Percentiles rank a stretch among this genome's conserved stretches.
phyloP scores from a whole-genome alignment of 2,113 vertebrate species.

The Mobula birostris region DNA sequence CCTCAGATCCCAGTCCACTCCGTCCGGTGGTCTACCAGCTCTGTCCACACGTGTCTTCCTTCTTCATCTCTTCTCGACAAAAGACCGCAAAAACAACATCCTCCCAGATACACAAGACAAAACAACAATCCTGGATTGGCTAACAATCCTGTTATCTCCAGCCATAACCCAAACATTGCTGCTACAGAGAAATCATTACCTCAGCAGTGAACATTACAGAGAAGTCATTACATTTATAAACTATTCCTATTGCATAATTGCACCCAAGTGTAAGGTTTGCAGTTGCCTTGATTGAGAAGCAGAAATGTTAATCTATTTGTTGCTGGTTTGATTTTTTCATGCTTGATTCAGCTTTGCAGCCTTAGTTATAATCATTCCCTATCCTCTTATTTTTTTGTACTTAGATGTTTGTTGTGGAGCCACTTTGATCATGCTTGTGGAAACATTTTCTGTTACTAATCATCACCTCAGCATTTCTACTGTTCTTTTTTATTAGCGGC shows the following conservation, averaged over 20 bases:
- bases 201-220: too few relatives aligned
- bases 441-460: neutral
- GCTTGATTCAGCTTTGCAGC: neutral
- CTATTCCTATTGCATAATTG: neutral
- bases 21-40: too few relatives aligned
- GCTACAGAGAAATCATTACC: too few relatives aligned
- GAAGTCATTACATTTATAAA: neutral
- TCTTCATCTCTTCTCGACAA: too few relatives aligned
- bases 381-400: neutral
- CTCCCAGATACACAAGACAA: too few relatives aligned
- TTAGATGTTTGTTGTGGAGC: conserved; percentile 6
- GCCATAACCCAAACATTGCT: too few relatives aligned
- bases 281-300: neutral
- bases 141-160: too few relatives aligned
- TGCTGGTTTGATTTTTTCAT: conserved; percentile 6
- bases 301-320: neutral
- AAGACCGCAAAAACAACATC: too few relatives aligned
- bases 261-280: neutral
- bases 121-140: too few relatives aligned
- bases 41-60: too few relatives aligned
- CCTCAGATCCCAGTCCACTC: too few relatives aligned
- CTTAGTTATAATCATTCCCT: neutral
- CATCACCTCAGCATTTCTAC: neutral
- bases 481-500: neutral
- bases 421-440: conserved; percentile 7